These are phyloP conservation scores for Austrolebias charrua DNA, from an alignment of 2,797 vertebrate species.

Conservation along the genomic window DNA sequence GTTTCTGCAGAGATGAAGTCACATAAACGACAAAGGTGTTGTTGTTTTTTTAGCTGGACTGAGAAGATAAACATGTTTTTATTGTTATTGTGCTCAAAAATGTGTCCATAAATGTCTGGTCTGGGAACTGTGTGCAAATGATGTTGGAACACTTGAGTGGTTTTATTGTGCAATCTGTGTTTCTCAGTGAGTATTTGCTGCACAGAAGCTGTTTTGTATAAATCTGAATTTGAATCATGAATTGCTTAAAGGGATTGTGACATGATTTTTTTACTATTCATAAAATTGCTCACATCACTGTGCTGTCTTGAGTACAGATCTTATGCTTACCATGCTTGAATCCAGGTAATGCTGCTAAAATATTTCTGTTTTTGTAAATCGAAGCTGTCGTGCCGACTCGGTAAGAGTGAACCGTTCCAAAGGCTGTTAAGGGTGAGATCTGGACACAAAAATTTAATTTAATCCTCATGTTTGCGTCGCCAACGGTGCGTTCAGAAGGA, in stretches of 20 bases:
- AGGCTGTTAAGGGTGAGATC: slow-evolving; percentile 48
- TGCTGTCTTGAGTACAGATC: slow-evolving; percentile 55
- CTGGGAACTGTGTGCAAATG: slow-evolving; percentile 45
- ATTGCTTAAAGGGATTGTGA: no score
- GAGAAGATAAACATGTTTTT: slow-evolving; percentile 31
- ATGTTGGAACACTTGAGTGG: slow-evolving; percentile 52
- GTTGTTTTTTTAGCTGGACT: slow-evolving; percentile 37
- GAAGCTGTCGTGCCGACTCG: slow-evolving; percentile 37
- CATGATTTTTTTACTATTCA: no score
- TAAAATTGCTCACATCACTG: no score
- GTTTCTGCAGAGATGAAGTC: slow-evolving; percentile 28
- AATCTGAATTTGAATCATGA: slow-evolving; percentile 52
- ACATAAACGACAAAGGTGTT: slow-evolving; percentile 2
- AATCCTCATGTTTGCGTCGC: slow-evolving; percentile 41
- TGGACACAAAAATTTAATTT: slow-evolving; percentile 34
- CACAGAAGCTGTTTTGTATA: slow-evolving; percentile 70
- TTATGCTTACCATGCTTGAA: slow-evolving; percentile 72
- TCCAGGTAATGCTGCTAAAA: slow-evolving; percentile 74
- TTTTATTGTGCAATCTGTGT: slow-evolving; percentile 77
- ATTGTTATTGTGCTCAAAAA: slow-evolving; percentile 52
- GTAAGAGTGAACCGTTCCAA: slow-evolving; percentile 45
- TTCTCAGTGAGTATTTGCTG: slow-evolving; percentile 60
- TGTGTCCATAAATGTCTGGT: slow-evolving; percentile 29
- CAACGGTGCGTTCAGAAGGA: slow-evolving; percentile 31
- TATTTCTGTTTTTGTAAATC: slow-evolving; percentile 62